These are phyloP conservation scores for Sericinus montela DNA, from an alignment of 2,888 invertebrate species.

Conservation along the genomic window DNA sequence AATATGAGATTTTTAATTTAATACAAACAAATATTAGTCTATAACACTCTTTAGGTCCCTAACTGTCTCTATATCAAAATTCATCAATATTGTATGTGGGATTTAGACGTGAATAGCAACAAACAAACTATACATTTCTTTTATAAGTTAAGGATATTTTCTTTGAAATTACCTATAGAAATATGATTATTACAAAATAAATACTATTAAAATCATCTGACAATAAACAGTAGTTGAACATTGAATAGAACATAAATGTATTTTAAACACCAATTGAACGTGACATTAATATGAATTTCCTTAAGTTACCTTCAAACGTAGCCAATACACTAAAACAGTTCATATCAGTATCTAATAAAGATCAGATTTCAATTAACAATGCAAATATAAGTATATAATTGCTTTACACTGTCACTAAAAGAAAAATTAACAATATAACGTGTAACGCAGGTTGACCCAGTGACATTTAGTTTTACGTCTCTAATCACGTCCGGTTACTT, in stretches of 20 bases:
- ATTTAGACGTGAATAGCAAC: too few relatives aligned
- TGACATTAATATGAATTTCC: slow-evolving; percentile 3
- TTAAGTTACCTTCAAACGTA: neutral
- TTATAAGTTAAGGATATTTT: too few relatives aligned
- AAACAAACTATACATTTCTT: too few relatives aligned
- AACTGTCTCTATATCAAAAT: too few relatives aligned
- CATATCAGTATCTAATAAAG: neutral
- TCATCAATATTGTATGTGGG: too few relatives aligned
- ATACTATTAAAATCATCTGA: neutral
- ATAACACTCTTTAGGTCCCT: too few relatives aligned
- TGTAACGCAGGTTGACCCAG: slow-evolving; percentile 15
- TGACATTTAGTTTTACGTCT: slow-evolving; percentile 15
- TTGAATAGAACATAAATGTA: neutral
- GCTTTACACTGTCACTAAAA: slow-evolving; percentile 3
- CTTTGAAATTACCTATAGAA: too few relatives aligned
- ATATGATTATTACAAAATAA: too few relatives aligned
- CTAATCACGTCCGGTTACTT: slow-evolving; percentile 3
- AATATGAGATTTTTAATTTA: too few relatives aligned
- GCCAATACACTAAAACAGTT: neutral
- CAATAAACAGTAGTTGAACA: neutral
- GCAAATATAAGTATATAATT: neutral
- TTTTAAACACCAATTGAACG: neutral
- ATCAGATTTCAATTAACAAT: neutral
- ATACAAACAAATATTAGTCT: too few relatives aligned
- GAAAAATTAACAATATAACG: slow-evolving; percentile 1